Conservation (phyloP, 2,797 vertebrate species). For the Lepidocolaptes lacrymiger region DNA sequence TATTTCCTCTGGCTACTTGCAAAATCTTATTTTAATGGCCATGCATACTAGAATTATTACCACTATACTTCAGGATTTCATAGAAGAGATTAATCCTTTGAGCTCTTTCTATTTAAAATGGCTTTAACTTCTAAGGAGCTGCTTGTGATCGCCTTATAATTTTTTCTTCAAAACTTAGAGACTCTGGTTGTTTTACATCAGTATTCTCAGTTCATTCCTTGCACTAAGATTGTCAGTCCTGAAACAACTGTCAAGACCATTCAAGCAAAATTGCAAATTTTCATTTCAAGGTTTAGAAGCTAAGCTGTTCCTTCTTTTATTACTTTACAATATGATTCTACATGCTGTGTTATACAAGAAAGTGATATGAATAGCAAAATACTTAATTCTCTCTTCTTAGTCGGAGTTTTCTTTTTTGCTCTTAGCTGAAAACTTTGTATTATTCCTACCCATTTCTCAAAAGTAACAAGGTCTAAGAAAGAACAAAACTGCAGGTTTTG, state of each 20-base stretch:
- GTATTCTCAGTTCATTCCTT: constrained; percentile 34
- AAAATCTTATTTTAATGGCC: constrained; percentile 59
- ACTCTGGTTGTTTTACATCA: not conserved
- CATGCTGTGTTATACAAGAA: not conserved
- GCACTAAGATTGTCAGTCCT: constrained; percentile 21
- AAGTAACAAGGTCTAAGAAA: not conserved
- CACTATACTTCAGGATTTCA: constrained; percentile 13
- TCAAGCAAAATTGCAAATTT: constrained; percentile 51
- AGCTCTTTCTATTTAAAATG: constrained; percentile 40
- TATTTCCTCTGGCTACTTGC: constrained; percentile 50
- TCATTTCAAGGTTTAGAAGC: constrained; percentile 49
- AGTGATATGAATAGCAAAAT: not conserved
- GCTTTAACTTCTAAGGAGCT: constrained; percentile 19
- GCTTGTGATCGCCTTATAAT: constrained; percentile 28
- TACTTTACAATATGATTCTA: constrained; percentile 12
- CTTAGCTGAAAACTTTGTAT: not conserved
- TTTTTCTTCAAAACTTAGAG: constrained; percentile 26
- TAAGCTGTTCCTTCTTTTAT: constrained; percentile 37
- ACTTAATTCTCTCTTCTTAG: not conserved
- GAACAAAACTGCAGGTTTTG: not conserved
- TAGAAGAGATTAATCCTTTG: constrained; percentile 50
- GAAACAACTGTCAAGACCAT: constrained; percentile 51
- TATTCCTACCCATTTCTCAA: not conserved
- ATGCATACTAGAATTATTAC: constrained; percentile 42
- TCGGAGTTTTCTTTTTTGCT: not conserved